Evolutionary conservation across 2,113 vertebrate species (phyloP), one percentile per base, ranked within the genome.

Genomic region (Sinosuthora webbiana): DNA sequence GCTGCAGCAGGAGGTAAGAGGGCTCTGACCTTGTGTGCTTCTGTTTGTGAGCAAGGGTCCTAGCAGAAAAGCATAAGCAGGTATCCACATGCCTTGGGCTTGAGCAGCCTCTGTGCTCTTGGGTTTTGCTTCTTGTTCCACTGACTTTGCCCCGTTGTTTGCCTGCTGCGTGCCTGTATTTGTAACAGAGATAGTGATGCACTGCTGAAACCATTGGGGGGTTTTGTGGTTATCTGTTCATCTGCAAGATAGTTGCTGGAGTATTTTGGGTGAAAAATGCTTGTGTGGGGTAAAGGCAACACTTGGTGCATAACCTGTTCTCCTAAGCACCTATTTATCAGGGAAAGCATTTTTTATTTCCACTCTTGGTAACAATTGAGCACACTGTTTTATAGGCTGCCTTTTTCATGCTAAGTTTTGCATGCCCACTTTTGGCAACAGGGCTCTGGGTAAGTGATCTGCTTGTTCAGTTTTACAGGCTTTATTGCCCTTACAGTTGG

Each of bases 1-100:
- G 97, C 96, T 39, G 97, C 97, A 33, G 99, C 99, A 44, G 99
- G 99, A 98, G 99, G 99, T 99, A 97, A 98, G 98, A 28, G 31
- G 39, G 70, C 88, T 94, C 28, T 56, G 14, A 87, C 93, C 49
- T 52, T 27, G 3, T 57, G 75, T 76, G 11, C 22, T 68, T 45
- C 89, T 87, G 18, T 64, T 7, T 28, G 7, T 50, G 24, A 70
- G 85, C 41, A 33, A 49, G 77, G 50, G 35, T 21, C 2, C 0
- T 23, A 42, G 39, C 6, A 7, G 47, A 33, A 73, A 45, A 81
- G 19, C 45, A 9, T 15, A 11, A 71, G 27, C 63, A 84, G 37
- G 50, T 71, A 13, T 64, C 57, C 7, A 0, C 24, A 19, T 49
- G 30, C 49, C 84, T 84, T 59, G 60, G 84, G 44, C 86, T 69